phyloP scores from a whole-genome alignment of 1,140 invertebrate species.

The Achroia grisella region DNA sequence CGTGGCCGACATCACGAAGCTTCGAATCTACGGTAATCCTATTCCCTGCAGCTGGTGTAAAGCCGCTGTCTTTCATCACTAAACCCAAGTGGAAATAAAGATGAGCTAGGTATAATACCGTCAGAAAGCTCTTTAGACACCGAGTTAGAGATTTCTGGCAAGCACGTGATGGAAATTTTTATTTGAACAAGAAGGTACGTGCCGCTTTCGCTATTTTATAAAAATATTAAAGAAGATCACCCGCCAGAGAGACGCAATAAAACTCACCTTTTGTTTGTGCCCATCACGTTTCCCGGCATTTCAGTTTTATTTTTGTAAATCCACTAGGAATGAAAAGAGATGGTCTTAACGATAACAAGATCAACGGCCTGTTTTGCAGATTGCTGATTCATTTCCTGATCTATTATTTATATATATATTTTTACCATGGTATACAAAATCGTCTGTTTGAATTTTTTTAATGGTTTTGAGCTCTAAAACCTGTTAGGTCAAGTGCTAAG shows the following conservation, averaged over 20 bases:
- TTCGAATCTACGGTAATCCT: too few relatives aligned
- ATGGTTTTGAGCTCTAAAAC: too few relatives aligned
- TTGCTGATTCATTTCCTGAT: too few relatives aligned
- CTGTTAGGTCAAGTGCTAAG: too few relatives aligned
- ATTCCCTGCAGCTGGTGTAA: background rate
- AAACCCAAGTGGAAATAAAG: constrained; percentile 14
- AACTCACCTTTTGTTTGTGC: constrained; percentile 2
- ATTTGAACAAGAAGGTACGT: constrained; percentile 14
- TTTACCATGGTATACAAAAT: too few relatives aligned
- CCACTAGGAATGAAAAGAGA: background rate
- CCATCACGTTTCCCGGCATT: constrained; percentile 3
- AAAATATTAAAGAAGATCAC: constrained; percentile 2
- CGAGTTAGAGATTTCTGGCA: constrained; percentile 33
- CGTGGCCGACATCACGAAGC: too few relatives aligned
- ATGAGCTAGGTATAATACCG: constrained; percentile 26
- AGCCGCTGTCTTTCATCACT: constrained; percentile 7
- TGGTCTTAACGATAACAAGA: too few relatives aligned
- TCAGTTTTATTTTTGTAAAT: constrained; percentile 3
- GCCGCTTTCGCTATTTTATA: constrained; percentile 11
- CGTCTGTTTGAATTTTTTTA: too few relatives aligned
- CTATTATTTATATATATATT: too few relatives aligned
- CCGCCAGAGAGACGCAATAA: background rate
- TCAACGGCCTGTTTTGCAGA: too few relatives aligned
- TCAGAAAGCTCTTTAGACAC: constrained; percentile 33
- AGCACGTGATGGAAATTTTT: constrained; percentile 36